Base-by-base conservation (phyloP, 2,888 invertebrate genomes). In the Hermaeophaga mercurialis region DNA sequence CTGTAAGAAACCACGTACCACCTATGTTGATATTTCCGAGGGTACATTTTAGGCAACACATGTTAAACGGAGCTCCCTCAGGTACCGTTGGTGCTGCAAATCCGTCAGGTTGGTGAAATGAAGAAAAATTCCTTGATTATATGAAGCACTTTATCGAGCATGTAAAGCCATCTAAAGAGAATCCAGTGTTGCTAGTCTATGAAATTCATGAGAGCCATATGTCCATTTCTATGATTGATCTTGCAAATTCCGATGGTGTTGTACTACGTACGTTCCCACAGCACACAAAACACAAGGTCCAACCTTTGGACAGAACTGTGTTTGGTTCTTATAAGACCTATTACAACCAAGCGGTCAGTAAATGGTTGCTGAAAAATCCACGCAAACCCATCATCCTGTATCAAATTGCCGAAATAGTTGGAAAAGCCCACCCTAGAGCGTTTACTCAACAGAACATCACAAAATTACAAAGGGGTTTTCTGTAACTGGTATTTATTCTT, bases 1-100 rank as follows among this genome's bases (percentile, higher is more conserved):
- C 66, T 22, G 50, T 53, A 39, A 68, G 67, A 41, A 62, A 62
- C 24, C 26, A 54, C 19, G 53, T 69, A 15, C 66, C 67, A 18
- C 68, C 68, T 6, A 53, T 64, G 58, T 55, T 68, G 24, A 54
- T 69, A 33, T 70, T 70, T 49, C 66, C 64, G 1, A 17, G 66
- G 17, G 62, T 64, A 5, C 39, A 64, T 52, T 66, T 63, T 39
- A 28, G 9, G 9, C 9, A 28, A 28, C 28, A 6, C 9, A 28
- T 8, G 28, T 28, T 28, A n/a, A 67, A 38, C 7, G 38, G 18
- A 38, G 3, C 15, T 17, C 3, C 14, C n/a, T 8, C 24, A 24
- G 24, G 24, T 8, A 24, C 24, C 5, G 8, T 56, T 43, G 67
- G 63, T 6, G 63, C 49, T 6, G 62, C 64, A 7, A 63, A 64